Percentiles rank a stretch among this genome's conserved stretches.
Evolutionary conservation across 1,140 invertebrate species (phyloP).

Genomic region (Aphelinus certus): DNA sequence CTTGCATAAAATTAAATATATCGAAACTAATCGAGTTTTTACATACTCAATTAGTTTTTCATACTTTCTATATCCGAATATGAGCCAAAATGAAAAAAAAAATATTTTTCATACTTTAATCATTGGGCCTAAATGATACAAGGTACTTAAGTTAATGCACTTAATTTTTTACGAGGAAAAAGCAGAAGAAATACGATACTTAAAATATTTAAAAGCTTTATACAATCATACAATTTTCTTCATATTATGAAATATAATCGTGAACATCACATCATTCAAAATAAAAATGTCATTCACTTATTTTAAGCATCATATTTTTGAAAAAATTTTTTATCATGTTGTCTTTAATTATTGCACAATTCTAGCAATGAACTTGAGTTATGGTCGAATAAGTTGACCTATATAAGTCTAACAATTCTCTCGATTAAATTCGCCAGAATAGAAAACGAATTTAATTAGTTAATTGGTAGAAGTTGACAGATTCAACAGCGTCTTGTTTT

Average conservation of each 20-base stretch:
- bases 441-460: too few relatives aligned
- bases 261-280: neutral
- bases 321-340: constrained; percentile 15
- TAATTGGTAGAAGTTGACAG: too few relatives aligned
- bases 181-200: neutral
- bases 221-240: constrained; percentile 6
- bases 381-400: constrained; percentile 21
- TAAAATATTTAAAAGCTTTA: constrained; percentile 15
- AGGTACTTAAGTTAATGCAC: constrained; percentile 36
- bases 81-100: constrained; percentile 15
- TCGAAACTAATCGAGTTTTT: constrained; percentile 19
- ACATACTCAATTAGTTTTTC: constrained; percentile 15
- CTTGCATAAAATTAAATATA: constrained; percentile 20
- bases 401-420: constrained; percentile 10
- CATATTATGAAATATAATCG: neutral
- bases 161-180: constrained; percentile 24
- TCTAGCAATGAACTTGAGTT: constrained; percentile 11
- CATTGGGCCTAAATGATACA: constrained; percentile 19
- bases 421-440: neutral
- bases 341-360: constrained; percentile 19
- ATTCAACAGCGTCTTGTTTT: neutral
- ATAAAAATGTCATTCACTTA: constrained; percentile 9
- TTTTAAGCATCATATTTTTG: constrained; percentile 19
- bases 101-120: constrained; percentile 23
- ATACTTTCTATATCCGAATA: constrained; percentile 14